A percentile compares a stretch with the other conserved stretches of the same genome.
These are phyloP conservation scores for Toxotes jaculatrix DNA, from an alignment of 2,113 vertebrate species.

Conservation along the genomic window DNA sequence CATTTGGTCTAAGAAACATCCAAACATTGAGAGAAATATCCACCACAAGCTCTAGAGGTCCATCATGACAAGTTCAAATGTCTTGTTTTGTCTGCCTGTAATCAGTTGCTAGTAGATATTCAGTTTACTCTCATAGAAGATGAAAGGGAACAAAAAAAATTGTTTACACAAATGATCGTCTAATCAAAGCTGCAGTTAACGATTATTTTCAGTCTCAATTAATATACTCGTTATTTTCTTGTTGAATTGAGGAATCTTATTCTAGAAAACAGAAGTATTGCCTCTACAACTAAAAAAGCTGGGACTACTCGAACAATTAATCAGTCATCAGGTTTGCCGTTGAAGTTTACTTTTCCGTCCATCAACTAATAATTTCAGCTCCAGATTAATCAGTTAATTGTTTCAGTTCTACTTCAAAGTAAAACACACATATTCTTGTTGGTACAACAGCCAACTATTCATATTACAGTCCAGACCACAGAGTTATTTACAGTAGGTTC, in stretches of 20 bases:
- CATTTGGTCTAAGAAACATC: neutral
- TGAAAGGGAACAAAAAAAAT: too few relatives aligned
- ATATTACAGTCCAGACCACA: neutral
- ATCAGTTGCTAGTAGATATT: neutral
- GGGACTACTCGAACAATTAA: neutral
- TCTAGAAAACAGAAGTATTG: too few relatives aligned
- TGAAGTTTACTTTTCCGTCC: too few relatives aligned
- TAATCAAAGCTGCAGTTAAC: too few relatives aligned
- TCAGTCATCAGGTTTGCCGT: neutral
- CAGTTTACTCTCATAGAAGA: neutral
- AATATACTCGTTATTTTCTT: too few relatives aligned
- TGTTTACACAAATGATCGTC: too few relatives aligned
- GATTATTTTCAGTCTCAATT: too few relatives aligned
- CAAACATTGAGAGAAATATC: neutral
- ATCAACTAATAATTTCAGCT: neutral
- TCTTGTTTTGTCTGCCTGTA: neutral
- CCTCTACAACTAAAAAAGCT: neutral
- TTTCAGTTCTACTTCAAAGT: neutral
- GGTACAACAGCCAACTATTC: too few relatives aligned
- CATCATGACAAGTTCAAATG: too few relatives aligned
- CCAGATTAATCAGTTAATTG: neutral
- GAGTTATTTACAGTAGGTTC: neutral
- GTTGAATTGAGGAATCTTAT: too few relatives aligned
- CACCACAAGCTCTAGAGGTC: too few relatives aligned
- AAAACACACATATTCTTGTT: neutral